phyloP scores from a whole-genome alignment of 2,888 invertebrate species.

The Aromia moschata region DNA sequence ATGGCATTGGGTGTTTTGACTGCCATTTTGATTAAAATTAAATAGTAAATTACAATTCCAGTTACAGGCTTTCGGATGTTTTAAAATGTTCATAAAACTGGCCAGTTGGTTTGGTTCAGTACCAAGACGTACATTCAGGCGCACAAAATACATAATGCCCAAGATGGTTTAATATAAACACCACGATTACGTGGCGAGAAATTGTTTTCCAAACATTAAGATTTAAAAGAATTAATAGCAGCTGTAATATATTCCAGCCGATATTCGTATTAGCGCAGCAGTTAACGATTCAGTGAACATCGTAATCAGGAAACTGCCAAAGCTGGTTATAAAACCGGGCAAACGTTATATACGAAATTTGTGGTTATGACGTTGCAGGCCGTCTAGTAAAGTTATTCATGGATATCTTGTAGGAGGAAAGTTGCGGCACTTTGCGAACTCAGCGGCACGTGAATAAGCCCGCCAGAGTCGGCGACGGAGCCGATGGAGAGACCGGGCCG shows the following conservation, averaged over 20 bases:
- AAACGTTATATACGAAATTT: slow-evolving; percentile 50
- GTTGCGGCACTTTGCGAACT: slow-evolving; percentile 56
- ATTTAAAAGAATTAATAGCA: too few relatives aligned
- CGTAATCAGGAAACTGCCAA: slow-evolving; percentile 20
- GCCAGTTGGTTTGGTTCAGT: too few relatives aligned
- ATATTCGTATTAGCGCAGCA: slow-evolving; percentile 3
- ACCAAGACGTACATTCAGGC: too few relatives aligned
- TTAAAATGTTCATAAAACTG: too few relatives aligned
- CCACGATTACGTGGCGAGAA: too few relatives aligned
- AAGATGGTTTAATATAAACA: too few relatives aligned
- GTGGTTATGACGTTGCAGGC: slow-evolving; percentile 37
- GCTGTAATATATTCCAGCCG: background rate
- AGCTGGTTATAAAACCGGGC: slow-evolving; percentile 15
- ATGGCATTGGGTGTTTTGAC: too few relatives aligned
- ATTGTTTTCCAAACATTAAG: too few relatives aligned
- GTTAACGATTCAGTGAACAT: slow-evolving; percentile 19
- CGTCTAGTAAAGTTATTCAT: slow-evolving; percentile 41
- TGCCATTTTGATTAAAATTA: too few relatives aligned
- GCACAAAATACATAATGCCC: too few relatives aligned
- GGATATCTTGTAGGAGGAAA: slow-evolving; percentile 53
- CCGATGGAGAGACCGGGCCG: slow-evolving; percentile 45
- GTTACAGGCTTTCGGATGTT: too few relatives aligned
- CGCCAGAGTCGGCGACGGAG: slow-evolving; percentile 49
- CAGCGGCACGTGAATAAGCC: slow-evolving; percentile 54
- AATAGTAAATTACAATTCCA: too few relatives aligned